These are phyloP conservation scores for Porites lobata DNA, from an alignment of 92 coral and sea anemone species.

Conservation along the genomic window DNA sequence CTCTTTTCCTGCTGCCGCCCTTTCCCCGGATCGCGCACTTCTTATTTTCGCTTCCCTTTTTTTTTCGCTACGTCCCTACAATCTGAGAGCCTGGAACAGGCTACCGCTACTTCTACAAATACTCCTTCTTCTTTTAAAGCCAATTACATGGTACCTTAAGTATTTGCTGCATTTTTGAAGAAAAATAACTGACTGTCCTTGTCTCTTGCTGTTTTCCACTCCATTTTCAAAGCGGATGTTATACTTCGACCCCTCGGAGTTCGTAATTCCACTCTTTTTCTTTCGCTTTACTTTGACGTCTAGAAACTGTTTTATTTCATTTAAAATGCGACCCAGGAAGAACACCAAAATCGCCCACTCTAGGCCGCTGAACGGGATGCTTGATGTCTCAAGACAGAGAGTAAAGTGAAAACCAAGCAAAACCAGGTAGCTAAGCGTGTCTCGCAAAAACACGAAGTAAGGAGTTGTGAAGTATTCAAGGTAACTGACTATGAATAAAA, in stretches of 20 bases:
- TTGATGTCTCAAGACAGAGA: conserved; percentile 3
- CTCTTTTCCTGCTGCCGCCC: too few species aligned
- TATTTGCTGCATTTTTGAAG: too few species aligned
- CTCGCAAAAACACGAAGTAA: conserved; percentile 8
- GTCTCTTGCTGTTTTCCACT: too few species aligned
- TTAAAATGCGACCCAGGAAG: background rate
- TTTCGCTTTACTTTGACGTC: background rate
- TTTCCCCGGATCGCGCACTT: too few species aligned
- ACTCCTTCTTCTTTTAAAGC: too few species aligned
- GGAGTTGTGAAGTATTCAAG: conserved; percentile 25
- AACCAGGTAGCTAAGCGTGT: conserved; percentile 20
- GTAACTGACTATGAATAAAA: background rate
- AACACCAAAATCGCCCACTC: conserved; percentile 14
- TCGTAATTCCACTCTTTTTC: background rate
- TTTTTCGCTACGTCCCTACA: too few species aligned
- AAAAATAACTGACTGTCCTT: too few species aligned
- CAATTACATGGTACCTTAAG: too few species aligned
- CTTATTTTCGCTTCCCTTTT: too few species aligned
- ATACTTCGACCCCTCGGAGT: background rate
- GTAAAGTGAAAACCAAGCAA: conserved; percentile 4
- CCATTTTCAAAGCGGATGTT: too few species aligned
- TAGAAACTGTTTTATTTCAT: background rate
- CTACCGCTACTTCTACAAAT: too few species aligned
- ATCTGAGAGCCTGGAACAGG: too few species aligned
- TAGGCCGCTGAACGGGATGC: background rate